A percentile compares a stretch with the other conserved stretches of the same genome.
These are phyloP conservation scores for Drosophila paramelanica DNA, from an alignment of 2,888 invertebrate species.

Conservation along the genomic window DNA sequence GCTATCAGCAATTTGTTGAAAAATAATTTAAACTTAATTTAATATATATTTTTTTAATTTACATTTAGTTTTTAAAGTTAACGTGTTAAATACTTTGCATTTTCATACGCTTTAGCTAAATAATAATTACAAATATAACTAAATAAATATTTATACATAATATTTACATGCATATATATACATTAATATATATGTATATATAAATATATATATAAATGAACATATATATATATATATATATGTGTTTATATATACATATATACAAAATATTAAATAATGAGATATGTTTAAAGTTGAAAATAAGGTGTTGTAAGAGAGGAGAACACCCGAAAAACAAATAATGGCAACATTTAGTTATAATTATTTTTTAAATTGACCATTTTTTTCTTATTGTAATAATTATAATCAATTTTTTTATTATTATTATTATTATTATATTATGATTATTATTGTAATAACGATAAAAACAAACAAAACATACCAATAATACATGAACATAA, in stretches of 20 bases:
- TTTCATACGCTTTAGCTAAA: slow-evolving; percentile 83
- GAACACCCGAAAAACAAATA: slow-evolving; percentile 29
- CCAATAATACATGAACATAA: slow-evolving; percentile 76
- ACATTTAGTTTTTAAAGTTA: slow-evolving; percentile 52
- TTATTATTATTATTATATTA: slow-evolving; percentile 64
- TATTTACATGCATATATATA: slow-evolving; percentile 35
- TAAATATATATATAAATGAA: slow-evolving; percentile 29
- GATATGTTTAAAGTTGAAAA: slow-evolving; percentile 53
- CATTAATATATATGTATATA: slow-evolving; percentile 23
- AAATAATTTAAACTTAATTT: slow-evolving; percentile 47
- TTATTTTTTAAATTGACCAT: slow-evolving; percentile 52
- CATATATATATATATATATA: slow-evolving; percentile 29
- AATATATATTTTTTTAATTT: slow-evolving; percentile 40
- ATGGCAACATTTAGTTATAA: slow-evolving; percentile 69
- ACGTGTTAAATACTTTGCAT: slow-evolving; percentile 79
- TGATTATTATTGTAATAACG: slow-evolving; percentile 58
- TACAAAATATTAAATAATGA: slow-evolving; percentile 33
- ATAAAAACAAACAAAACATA: slow-evolving; percentile 69
- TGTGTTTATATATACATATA: slow-evolving; percentile 11
- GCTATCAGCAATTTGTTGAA: slow-evolving; percentile 56
- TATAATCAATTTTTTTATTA: slow-evolving; percentile 53
- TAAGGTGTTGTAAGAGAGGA: slow-evolving; percentile 14
- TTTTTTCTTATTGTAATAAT: slow-evolving; percentile 64
- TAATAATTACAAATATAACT: slow-evolving; percentile 58
- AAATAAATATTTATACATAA: slow-evolving; percentile 65